Base-by-base conservation (phyloP, 2,888 invertebrate species). In the Temnothorax ravouxi region DNA sequence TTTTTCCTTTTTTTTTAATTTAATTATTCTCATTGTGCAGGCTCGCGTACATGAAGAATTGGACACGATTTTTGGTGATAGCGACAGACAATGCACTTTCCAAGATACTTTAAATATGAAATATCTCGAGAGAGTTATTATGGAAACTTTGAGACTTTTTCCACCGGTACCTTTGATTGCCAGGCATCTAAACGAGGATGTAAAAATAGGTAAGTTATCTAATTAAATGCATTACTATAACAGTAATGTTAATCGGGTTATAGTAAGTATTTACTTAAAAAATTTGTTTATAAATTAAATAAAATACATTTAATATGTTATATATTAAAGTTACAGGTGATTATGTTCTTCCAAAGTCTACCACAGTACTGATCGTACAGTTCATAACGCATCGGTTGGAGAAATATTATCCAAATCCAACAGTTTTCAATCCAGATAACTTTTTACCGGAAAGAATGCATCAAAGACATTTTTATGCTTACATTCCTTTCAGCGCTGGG, bases 71-170 rank as follows among this genome's bases (percentile, higher is more conserved):
- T 98, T 98, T 92, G 97, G 97, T 52, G 97, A 97, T 89, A 97
- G 97, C 0, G 96, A 97, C 92, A 96, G 98, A 25, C 96, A 97
- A 3, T 97, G 97, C 66, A 97, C 97, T 15, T 97, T 97, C 95
- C 97, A 97, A 91, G 98, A 98, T 89, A 97, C 98, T 1, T 93
- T 97, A n/a, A 97, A 97, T 94, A 97, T 98, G 97, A 98, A 98
- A 94, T 98, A 97, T 92, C 95, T 98, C 89, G 98, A 98, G 94
- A 96, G 97, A 85, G 97, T 97, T 86, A 96, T 98, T 69, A 96
- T 98, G 96, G 98, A 98, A 95, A 97, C 97, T 4, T 95, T 98
- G 34, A 96, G 98, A 90, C 95, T 98, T 96, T 98, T 96, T 93
- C 98, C 98, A 81, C 97, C 98, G 88, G 97, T 98, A 75, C 98